phyloP scores from a whole-genome alignment of 2,113 vertebrate species.

The Chelonoidis abingdonii region DNA sequence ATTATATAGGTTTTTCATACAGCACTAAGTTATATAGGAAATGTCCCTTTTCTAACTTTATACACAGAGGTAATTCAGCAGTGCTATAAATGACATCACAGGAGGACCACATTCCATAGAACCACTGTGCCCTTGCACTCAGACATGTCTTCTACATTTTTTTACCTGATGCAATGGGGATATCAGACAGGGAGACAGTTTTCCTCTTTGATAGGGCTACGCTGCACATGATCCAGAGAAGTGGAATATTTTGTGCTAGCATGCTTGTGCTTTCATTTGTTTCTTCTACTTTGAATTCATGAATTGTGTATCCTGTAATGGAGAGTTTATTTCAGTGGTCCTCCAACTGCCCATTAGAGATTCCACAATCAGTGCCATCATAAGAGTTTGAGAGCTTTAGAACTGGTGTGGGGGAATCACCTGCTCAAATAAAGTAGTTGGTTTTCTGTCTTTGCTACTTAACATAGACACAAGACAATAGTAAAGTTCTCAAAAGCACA shows the following conservation, averaged over 20 bases:
- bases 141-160: accelerated
- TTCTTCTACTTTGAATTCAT: not conserved
- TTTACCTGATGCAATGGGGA: not conserved
- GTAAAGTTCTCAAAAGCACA: not conserved
- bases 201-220: not conserved
- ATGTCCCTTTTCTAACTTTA: not conserved
- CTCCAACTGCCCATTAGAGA: not conserved
- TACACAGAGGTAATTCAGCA: not conserved
- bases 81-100: not conserved
- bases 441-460: not conserved
- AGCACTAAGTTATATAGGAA: accelerated
- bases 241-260: not conserved
- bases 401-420: not conserved
- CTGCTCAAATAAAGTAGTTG: not conserved
- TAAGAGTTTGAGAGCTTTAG: not conserved
- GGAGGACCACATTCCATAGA: not conserved
- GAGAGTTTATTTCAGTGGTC: not conserved
- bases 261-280: not conserved
- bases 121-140: not conserved
- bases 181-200: not conserved
- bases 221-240: not conserved
- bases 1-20: not conserved
- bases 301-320: not conserved
- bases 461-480: not conserved
- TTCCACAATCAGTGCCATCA: not conserved